A percentile compares a stretch with the other conserved stretches of the same genome.
Conservation (phyloP, 1,140 invertebrate genomes). For the Penaeus japonicus region DNA sequence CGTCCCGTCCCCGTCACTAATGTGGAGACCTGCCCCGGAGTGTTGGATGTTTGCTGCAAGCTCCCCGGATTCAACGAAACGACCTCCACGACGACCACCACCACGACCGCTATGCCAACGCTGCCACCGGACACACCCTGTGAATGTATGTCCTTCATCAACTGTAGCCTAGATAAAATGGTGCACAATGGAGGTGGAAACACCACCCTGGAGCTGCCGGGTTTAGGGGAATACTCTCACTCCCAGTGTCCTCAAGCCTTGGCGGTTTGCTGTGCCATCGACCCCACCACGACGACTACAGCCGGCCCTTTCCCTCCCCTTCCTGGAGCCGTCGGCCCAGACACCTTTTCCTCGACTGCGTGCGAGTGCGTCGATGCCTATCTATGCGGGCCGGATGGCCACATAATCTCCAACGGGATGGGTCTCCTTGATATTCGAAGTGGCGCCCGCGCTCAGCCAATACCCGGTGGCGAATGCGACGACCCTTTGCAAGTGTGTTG, state of each 20-base stretch:
- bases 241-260: slow-evolving; percentile 22
- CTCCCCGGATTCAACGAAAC: background rate
- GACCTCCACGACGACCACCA: background rate
- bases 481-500: background rate
- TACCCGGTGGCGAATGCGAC: background rate
- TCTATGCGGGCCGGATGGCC: slow-evolving; percentile 68
- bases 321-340: background rate
- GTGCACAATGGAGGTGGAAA: slow-evolving; percentile 17
- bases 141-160: slow-evolving; percentile 51
- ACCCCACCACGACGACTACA: background rate
- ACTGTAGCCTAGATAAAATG: background rate
- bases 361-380: slow-evolving; percentile 61
- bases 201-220: slow-evolving; percentile 3
- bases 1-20: background rate
- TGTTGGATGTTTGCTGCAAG: slow-evolving; percentile 23
- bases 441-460: background rate
- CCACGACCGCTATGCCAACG: background rate
- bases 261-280: slow-evolving; percentile 16
- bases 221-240: background rate
- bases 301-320: background rate
- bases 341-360: no score
- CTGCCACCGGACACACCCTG: slow-evolving; percentile 35
- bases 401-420: slow-evolving; percentile 74
- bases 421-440: slow-evolving; percentile 80
- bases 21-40: slow-evolving; percentile 4